Evolutionary conservation across 2,888 invertebrate species (phyloP), one percentile per base, ranked within the genome.

Genomic region (Chesias legatella): DNA sequence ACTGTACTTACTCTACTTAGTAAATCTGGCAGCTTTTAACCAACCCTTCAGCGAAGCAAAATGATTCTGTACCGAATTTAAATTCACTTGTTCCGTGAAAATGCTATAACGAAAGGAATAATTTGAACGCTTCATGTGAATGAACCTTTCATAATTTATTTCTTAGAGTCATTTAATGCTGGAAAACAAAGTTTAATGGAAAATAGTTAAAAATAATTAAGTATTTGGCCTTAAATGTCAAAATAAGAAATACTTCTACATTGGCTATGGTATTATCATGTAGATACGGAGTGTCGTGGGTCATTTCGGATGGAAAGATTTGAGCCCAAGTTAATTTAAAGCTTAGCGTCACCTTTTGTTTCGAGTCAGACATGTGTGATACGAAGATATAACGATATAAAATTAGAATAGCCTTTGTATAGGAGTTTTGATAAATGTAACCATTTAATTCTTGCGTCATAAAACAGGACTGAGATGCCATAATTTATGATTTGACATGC

Each of bases 341-440:
- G 59, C 58, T 63, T 60, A 65, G 51, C 49, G 42, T 49, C 51
- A 56, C 53, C 58, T 64, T 63, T 65, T 67, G 68, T 68, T 63
- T 63, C 50, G 48, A 36, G 46, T 53, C 54, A 40, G 38, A 35
- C 51, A 43, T 44, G 47, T 52, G 51, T 51, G 46, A 55, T 48
- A 47, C 44, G 35, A 9, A 43, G 57, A 58, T 58, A 58, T 58
- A 55, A 45, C 47, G 13, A 7, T 44, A 42, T 33, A 40, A 51
- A 48, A 42, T 37, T 48, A 45, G 36, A 46, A 48, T 17, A 44
- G 26, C 20, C 20, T 30, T 30, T 20, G 9, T 32, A 17, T 17
- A 17, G 3, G 5, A 17, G 13, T 17, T n/a, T n/a, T n/a, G n/a
- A n/a, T n/a, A n/a, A n/a, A n/a, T n/a, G n/a, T n/a, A n/a, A n/a